Base-by-base conservation (phyloP, 2,888 invertebrate genomes). In the Ennomos erosarius region DNA sequence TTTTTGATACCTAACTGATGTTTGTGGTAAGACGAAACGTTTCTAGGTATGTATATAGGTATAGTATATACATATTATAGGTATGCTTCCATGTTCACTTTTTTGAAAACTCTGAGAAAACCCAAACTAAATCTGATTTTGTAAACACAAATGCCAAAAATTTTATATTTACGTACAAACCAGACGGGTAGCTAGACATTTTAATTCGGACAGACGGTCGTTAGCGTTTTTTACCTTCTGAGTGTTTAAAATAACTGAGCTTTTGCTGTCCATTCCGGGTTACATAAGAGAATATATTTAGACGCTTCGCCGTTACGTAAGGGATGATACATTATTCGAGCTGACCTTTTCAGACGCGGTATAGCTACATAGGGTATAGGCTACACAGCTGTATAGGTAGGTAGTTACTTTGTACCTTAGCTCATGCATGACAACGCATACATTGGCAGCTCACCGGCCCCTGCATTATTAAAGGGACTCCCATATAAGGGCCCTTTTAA, bases 391-490 rank as follows among this genome's bases (percentile, higher is more conserved):
- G n/a, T n/a, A n/a, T 34, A 4, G 53, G 56, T 40, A 55, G 37
- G 26, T 43, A 45, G 59, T 47, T 55, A 47, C 59, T 55, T 51
- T 60, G 69, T 67, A 69, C 61, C 69, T 71, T 62, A 70, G 70
- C 66, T 74, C 70, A 77, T 79, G 82, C 82, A 85, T 83, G 84
- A 79, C 82, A 78, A 78, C 84, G 83, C 84, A 82, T 85, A 78
- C 73, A 64, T 64, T 59, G 61, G 59, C 61, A 55, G 49, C 53
- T 67, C 71, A 68, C 69, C 72, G 60, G 64, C 59, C 40, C 65
- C 52, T 87, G 83, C 84, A 88, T 88, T 87, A 86, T 85, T 86
- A 83, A 88, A 73, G 68, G 67, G 75, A 67, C 71, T 69, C 67
- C 73, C 70, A 73, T 64, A 76, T 74, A 68, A 76, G 59, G 66